Evolutionary conservation across 2,797 vertebrate genomes (phyloP).

Genomic region (Neomorphus geoffroyi): DNA sequence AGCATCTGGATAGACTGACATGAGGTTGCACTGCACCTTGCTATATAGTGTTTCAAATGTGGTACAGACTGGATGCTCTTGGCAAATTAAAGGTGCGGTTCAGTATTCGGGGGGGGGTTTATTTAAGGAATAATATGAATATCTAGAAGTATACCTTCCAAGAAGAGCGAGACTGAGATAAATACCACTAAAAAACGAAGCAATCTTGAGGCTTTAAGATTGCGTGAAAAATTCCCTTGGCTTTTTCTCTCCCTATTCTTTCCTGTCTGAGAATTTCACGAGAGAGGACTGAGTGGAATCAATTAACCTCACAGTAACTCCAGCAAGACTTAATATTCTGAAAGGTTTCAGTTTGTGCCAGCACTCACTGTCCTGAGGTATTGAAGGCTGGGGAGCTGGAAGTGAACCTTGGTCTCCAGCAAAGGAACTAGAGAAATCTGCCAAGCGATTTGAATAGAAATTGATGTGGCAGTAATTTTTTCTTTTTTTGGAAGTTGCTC

Average conservation of each 20-base stretch:
- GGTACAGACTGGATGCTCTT: background rate
- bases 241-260: slow-evolving; percentile 50
- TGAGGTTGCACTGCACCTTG: background rate
- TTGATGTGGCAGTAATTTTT: slow-evolving; percentile 25
- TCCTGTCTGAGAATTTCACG: background rate
- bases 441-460: slow-evolving; percentile 55
- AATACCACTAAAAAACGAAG: background rate
- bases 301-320: slow-evolving; percentile 63
- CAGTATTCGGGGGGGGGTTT: no score
- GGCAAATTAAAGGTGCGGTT: background rate
- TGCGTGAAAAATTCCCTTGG: slow-evolving; percentile 16
- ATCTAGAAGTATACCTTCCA: background rate
- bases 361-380: slow-evolving; percentile 47
- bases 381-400: slow-evolving; percentile 62
- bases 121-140: background rate
- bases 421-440: slow-evolving; percentile 47
- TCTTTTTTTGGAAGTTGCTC: slow-evolving; percentile 3
- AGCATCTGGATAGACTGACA: background rate
- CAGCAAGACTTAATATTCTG: slow-evolving; percentile 55
- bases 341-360: slow-evolving; percentile 56
- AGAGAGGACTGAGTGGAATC: slow-evolving; percentile 48
- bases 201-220: background rate
- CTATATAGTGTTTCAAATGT: background rate
- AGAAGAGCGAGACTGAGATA: background rate
- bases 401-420: slow-evolving; percentile 58